Evolutionary conservation across 2,888 invertebrate species (phyloP).

Genomic region (Cephus runcator): DNA sequence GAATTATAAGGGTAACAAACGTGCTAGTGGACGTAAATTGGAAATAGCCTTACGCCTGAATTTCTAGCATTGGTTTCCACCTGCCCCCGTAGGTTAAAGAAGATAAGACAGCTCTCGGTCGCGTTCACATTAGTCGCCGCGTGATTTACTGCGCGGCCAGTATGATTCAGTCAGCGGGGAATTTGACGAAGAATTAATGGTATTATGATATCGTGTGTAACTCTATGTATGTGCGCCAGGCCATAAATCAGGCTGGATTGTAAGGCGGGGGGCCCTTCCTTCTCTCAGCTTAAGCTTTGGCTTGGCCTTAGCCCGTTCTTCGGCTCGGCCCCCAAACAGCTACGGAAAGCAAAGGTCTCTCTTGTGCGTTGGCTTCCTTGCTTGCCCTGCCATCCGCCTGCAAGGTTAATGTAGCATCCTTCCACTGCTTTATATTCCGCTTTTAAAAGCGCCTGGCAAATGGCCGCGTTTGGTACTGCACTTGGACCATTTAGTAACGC

Average conservation of each 20-base stretch:
- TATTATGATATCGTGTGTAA: constrained; percentile 66
- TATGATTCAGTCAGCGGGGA: constrained; percentile 66
- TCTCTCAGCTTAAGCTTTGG: constrained; percentile 68
- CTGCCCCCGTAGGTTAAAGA: constrained; percentile 57
- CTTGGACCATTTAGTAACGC: not conserved
- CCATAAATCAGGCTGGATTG: constrained; percentile 65
- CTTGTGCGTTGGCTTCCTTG: constrained; percentile 30
- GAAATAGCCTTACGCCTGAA: not conserved
- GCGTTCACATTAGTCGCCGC: constrained; percentile 62
- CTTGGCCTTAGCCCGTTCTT: constrained; percentile 68
- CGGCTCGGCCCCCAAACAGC: constrained; percentile 48
- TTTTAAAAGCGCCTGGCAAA: constrained; percentile 5
- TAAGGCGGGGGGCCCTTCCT: constrained; percentile 66
- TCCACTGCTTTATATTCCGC: constrained; percentile 22
- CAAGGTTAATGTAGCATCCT: constrained; percentile 27
- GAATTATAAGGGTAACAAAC: too few species aligned
- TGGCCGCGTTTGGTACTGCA: not conserved
- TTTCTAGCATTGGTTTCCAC: constrained; percentile 39
- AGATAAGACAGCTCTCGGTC: constrained; percentile 57
- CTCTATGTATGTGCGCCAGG: constrained; percentile 62
- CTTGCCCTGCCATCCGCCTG: constrained; percentile 10
- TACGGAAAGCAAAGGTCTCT: constrained; percentile 40
- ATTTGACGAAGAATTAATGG: constrained; percentile 67
- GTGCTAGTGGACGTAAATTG: not conserved
- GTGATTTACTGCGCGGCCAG: constrained; percentile 63